Evolutionary conservation across 1,140 invertebrate species (phyloP), one percentile per base, ranked within the genome.

Genomic region (Drosophila busckii): DNA sequence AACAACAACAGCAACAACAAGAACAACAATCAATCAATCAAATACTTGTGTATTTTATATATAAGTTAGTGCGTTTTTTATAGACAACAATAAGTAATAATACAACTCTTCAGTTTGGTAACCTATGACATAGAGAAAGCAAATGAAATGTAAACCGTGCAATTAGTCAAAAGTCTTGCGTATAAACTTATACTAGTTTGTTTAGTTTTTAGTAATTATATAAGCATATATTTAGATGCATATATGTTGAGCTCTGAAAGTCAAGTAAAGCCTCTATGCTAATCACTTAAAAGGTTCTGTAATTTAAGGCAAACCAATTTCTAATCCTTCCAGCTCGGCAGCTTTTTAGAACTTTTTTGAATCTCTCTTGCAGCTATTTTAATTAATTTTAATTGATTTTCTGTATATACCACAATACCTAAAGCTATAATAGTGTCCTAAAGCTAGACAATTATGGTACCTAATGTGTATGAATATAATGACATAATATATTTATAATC

Each of bases 161-260:
- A 76, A 76, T 76, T 76, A 76, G 71, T 76, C 67, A 78, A 62
- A 80, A 71, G 67, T 67, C 73, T 80, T 71, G 70, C 53, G 31
- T 76, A 76, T 65, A 76, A 67, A 56, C 68, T 49, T 45, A 45
- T 70, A 66, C 13, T 82, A 80, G 59, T 60, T 58, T 49, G 49
- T 31, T 70, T 44, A 59, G 31, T 53, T 66, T 16, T 17, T 37
- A 34, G 10, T n/a, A n/a, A 29, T 46, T 37, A 32, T 32, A 7
- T 37, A 13, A 40, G 13, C 37, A 40, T 46, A n/a, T n/a, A n/a
- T n/a, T n/a, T n/a, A n/a, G n/a, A n/a, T n/a, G n/a, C n/a, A n/a
- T n/a, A n/a, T n/a, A n/a, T n/a, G n/a, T n/a, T n/a, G n/a, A n/a
- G n/a, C n/a, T n/a, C n/a, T n/a, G n/a, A n/a, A n/a, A n/a, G n/a